Evolutionary conservation across 2,113 vertebrate genomes (phyloP), one percentile per base, ranked within the genome.

Genomic region (Baryphthengus martii): DNA sequence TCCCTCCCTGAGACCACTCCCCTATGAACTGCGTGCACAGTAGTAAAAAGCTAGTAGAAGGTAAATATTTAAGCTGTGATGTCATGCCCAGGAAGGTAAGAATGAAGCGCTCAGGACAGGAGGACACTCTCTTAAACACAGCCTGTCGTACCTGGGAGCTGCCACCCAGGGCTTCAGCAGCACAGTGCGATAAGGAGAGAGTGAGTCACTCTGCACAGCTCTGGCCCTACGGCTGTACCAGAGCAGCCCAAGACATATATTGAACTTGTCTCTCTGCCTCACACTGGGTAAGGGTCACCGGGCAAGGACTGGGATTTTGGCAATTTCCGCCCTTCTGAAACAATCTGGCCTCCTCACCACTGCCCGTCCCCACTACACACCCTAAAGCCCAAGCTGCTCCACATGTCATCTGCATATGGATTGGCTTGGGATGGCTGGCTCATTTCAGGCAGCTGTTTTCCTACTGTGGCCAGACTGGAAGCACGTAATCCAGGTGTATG

Each of bases 51-150:
- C 74, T 59, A 67, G 90, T 28, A 63, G 72, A 89, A 7, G 35
- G 86, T 79, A 95, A 97, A 96, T 94, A 91, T 97, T 96, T 96
- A 86, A 97, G 53, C 58, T 47, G 49, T 86, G 92, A 92, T 85
- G 50, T 92, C 78, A 95, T 67, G 61, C 62, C 31, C 13, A n/a
- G 70, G 47, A 65, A 50, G 53, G 74, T 29, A 65, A 82, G 74
- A 89, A 85, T 0, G 47, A 87, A 94, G 23, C n/a, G 70, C 45
- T 81, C 1, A 1, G 33, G 45, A 79, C 62, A 55, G 2, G 10
- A 79, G 45, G 67, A 79, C 74, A 91, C 18, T 50, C 28, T 62
- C 53, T 66, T 17, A 42, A 85, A 74, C 44, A 74, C 74, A 79
- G 50, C 9, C 73, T 24, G 37, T 77, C 72, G 93, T 33, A n/a